These are phyloP conservation scores for Galleria mellonella DNA, from an alignment of 1,140 invertebrate species.

Conservation along the genomic window DNA sequence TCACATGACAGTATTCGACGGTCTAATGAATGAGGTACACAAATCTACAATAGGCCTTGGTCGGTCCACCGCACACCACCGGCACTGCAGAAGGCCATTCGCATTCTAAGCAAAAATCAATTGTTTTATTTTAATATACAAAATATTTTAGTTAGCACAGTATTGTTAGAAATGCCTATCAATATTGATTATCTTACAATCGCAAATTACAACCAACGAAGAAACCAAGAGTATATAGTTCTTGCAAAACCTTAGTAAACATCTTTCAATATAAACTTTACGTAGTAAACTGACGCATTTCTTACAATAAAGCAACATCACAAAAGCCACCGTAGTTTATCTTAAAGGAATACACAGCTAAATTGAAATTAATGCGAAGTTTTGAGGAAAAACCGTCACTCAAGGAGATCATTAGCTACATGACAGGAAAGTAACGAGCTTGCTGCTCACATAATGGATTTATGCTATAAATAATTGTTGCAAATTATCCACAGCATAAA, in stretches of 20 bases:
- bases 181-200: no score
- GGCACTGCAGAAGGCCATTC: slow-evolving; percentile 28
- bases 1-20: neutral
- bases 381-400: slow-evolving; percentile 1
- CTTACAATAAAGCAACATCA: no score
- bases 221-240: no score
- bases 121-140: no score
- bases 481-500: no score
- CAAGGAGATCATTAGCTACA: neutral
- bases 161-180: no score
- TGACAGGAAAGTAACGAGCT: neutral
- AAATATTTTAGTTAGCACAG: no score
- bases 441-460: neutral
- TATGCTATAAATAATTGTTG: neutral
- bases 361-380: slow-evolving; percentile 2
- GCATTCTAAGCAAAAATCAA: slow-evolving; percentile 29
- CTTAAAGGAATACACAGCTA: neutral
- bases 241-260: no score
- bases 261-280: no score
- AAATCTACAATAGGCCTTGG: slow-evolving; percentile 22
- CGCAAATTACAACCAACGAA: no score
- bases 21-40: slow-evolving; percentile 1
- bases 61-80: slow-evolving; percentile 21
- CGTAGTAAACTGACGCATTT: no score
- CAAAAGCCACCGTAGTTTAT: no score